These are phyloP conservation scores for Microplitis deprimator DNA, from an alignment of 2,888 invertebrate species.

Conservation along the genomic window DNA sequence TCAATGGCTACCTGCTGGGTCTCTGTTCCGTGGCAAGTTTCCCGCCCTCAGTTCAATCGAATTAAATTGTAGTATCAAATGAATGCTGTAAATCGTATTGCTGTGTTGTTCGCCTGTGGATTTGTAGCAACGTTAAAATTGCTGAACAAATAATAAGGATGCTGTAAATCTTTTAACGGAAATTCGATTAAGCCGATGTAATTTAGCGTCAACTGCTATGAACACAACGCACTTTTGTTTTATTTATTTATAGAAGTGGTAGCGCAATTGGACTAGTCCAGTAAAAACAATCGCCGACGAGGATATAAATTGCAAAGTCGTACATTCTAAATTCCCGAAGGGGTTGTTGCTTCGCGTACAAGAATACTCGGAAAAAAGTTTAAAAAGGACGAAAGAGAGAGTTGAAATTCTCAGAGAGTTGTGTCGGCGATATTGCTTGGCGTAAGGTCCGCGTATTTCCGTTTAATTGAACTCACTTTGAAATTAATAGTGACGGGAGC, in stretches of 20 bases:
- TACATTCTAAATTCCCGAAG: conserved; percentile 40
- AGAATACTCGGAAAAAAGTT: not conserved
- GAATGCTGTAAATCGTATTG: not conserved
- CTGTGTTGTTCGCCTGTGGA: conserved; percentile 33
- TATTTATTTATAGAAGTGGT: not conserved
- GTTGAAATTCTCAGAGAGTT: not conserved
- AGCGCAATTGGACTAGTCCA: conserved; percentile 45
- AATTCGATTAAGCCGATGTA: conserved; percentile 68
- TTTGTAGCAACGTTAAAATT: too few relatives aligned
- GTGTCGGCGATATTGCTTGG: conserved; percentile 27
- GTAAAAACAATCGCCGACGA: conserved; percentile 61
- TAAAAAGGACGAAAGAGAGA: too few relatives aligned
- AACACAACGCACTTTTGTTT: conserved; percentile 25
- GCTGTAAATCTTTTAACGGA: conserved; percentile 63
- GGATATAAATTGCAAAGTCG: conserved; percentile 56
- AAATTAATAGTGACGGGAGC: conserved; percentile 22
- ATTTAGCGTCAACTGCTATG: conserved; percentile 54
- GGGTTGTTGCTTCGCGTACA: conserved; percentile 28
- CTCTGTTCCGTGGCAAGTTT: conserved; percentile 42
- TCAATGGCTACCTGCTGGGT: too few relatives aligned
- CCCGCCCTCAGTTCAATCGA: not conserved
- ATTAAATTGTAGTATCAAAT: conserved; percentile 36
- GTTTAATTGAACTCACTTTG: conserved; percentile 24
- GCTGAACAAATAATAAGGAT: conserved; percentile 61
- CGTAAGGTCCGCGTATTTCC: conserved; percentile 19